Evolutionary conservation across 2,797 vertebrate genomes (phyloP).

Genomic region (Manis pentadactyla): DNA sequence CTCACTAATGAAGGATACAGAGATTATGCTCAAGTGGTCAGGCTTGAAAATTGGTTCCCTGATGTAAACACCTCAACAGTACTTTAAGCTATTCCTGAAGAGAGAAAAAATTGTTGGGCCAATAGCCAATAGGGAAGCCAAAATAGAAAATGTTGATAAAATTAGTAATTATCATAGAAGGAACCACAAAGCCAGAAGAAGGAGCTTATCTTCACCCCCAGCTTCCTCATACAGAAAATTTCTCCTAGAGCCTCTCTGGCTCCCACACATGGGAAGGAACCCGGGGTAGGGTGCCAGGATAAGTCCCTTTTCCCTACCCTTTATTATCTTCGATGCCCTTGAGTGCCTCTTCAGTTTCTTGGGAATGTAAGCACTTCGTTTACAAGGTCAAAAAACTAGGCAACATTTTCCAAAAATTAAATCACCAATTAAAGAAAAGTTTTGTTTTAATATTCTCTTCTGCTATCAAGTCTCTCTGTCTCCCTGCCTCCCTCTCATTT

Average conservation of each 20-base stretch:
- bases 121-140: neutral
- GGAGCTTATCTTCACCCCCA: neutral
- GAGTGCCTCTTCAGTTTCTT: constrained; percentile 44
- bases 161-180: constrained; percentile 50
- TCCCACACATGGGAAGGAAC: neutral
- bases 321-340: constrained; percentile 38
- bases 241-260: neutral
- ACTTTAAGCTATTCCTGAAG: constrained; percentile 7
- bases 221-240: neutral
- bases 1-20: constrained; percentile 24
- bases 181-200: constrained; percentile 33
- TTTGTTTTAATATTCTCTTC: constrained; percentile 53
- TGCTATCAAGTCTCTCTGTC: neutral
- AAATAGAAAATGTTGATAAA: constrained; percentile 36
- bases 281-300: neutral
- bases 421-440: constrained; percentile 46
- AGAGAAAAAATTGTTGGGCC: constrained; percentile 29
- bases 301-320: constrained; percentile 24
- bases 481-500: neutral
- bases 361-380: constrained; percentile 53
- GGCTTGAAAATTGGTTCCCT: neutral
- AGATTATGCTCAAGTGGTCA: neutral
- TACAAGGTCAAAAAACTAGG: constrained; percentile 62
- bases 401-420: constrained; percentile 62
- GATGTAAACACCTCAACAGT: neutral